Evolutionary conservation across 2,888 invertebrate genomes (phyloP), one percentile per base, ranked within the genome.

Genomic region (Eupithecia subumbrata): DNA sequence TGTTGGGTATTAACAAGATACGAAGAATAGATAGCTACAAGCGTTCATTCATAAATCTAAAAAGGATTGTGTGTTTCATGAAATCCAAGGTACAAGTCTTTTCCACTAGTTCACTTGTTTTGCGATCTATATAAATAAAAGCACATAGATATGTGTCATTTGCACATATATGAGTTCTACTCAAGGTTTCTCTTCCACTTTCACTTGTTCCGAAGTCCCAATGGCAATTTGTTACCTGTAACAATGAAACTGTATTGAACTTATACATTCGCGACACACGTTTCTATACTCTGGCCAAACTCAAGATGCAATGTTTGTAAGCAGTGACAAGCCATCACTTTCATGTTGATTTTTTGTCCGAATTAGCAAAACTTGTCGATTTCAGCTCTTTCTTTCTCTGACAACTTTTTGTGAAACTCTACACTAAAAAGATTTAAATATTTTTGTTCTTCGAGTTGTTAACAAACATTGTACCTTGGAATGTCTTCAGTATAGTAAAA

Each of bases 201-300:
- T 60, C 14, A 60, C 14, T n/a, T 22, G 43, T 43, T 68, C 68
- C 2, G n/a, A 45, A 43, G 22, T n/a, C 43, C 40, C 25, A 43
- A n/a, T n/a, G 68, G 40, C 67, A 68, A 37, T 18, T 66, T 66
- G 66, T 84, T 86, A 92, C 92, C 93, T 94, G 87, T 73, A 88
- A 91, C 92, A 93, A 93, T 81, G 79, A 78, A 87, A 74, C 43
- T 18, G 40, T 73, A 73, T 69, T 76, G 43, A 69, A 34, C 16
- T 56, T 70, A 63, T 45, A 63, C 66, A 72, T 72, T 72, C 66
- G 66, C 72, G 37, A 45, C n/a, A 64, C 40, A 12, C 12, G 7
- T 64, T 64, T 3, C 60, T 56, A 56, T 56, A 22, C 22, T 22
- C 52, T 11, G n/a, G 52, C 52, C 52, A 2, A 56, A 9, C 3